These are phyloP conservation scores for Conger conger DNA, from an alignment of 2,113 vertebrate species.

Conservation along the genomic window DNA sequence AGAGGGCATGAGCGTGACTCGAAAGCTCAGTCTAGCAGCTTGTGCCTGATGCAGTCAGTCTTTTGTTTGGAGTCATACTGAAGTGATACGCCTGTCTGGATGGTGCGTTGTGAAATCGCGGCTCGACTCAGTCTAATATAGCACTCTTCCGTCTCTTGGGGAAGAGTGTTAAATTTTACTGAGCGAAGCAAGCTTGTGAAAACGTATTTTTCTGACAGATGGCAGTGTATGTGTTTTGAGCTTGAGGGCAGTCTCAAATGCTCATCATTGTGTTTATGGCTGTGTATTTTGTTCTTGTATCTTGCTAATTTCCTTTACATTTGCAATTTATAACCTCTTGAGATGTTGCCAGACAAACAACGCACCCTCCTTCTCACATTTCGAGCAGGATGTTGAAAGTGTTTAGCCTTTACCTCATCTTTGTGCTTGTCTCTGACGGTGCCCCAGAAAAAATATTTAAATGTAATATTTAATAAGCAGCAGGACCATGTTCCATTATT, in stretches of 20 bases:
- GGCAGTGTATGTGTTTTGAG: background rate
- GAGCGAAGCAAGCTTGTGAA: background rate
- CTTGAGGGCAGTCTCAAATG: background rate
- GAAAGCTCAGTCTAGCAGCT: background rate
- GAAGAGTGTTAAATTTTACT: no score
- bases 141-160: background rate
- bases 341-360: background rate
- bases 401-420: background rate
- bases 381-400: background rate
- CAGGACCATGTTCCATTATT: background rate
- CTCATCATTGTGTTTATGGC: background rate
- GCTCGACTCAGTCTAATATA: background rate
- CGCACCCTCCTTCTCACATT: background rate
- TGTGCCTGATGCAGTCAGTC: background rate
- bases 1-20: background rate
- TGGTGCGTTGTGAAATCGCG: background rate
- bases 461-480: background rate
- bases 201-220: background rate
- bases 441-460: background rate
- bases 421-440: background rate
- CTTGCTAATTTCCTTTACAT: background rate
- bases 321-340: background rate
- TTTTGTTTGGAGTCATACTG: background rate
- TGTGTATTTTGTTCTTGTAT: background rate
- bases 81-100: background rate